Evolutionary conservation across 2,888 invertebrate genomes (phyloP), one percentile per base, ranked within the genome.

Genomic region (Pecten maximus): DNA sequence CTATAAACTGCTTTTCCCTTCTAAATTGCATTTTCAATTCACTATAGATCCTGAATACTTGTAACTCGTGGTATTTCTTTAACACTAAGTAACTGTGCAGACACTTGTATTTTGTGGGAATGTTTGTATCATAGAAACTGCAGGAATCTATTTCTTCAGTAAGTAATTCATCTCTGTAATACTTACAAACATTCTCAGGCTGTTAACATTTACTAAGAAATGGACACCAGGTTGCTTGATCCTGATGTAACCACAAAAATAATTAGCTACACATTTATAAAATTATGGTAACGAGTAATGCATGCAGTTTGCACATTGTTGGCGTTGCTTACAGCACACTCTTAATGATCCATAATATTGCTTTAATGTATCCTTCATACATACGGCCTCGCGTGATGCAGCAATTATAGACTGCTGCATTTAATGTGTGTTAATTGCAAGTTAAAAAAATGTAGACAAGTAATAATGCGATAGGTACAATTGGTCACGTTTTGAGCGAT

Each of bases 161-260:
- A 6, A 44, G 6, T 44, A 10, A 44, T 44, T 10, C 44, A 44
- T 6, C 12, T 44, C 12, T 44, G 8, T 44, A 10, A 23, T 74
- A 28, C 6, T 16, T 74, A 74, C 28, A 6, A 60, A 28, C 23
- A 35, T 74, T 23, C 10, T 74, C 28, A 28, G 35, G 23, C 74
- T 23, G 35, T 74, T 35, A 35, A 35, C 35, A 74, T 74, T 74
- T 35, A 16, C 74, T 74, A 6, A 35, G 74, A 74, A 74, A 74
- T 74, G 74, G 74, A 74, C 74, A 74, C 74, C 74, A 74, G 28
- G 74, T 74, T 74, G 6, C 74, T 35, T 74, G 28, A 74, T 74
- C 19, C 23, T 6, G 12, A 12, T 10, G 35, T 35, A 74, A 74
- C 74, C 74, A 74, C 74, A 74, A 28, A 16, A 35, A 28, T 74